These are phyloP conservation scores for Aepyceros melampus DNA, from an alignment of 2,113 vertebrate genomes.

Conservation along the genomic window DNA sequence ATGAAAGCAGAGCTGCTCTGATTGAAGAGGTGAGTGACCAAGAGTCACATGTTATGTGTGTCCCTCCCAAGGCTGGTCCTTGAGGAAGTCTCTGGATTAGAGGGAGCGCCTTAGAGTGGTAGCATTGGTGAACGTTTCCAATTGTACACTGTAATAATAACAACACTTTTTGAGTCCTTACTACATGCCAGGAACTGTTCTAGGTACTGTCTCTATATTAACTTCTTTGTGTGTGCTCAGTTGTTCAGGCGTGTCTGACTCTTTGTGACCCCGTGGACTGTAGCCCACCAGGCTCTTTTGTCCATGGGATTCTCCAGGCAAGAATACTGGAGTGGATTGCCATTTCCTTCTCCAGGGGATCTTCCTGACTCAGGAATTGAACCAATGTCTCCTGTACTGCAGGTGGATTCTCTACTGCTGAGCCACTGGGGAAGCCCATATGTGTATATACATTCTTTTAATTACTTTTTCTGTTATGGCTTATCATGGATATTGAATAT, in stretches of 20 bases:
- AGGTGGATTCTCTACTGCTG: not conserved
- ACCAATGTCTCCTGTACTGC: not conserved
- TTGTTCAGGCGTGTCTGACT: not conserved
- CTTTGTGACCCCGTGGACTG: not conserved
- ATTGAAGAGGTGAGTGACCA: not conserved
- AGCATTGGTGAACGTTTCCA: not conserved
- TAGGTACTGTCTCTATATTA: not conserved
- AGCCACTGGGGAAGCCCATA: accelerated
- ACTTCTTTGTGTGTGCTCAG: not conserved
- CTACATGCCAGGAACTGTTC: not conserved
- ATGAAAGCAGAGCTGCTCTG: not conserved
- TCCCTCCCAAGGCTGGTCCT: not conserved
- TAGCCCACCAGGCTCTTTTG: not conserved
- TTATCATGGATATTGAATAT: not conserved
- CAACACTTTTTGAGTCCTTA: not conserved
- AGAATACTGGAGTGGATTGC: not conserved
- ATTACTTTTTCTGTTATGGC: not conserved
- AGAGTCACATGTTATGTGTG: not conserved
- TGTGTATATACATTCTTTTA: not conserved
- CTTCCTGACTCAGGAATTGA: not conserved
- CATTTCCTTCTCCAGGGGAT: not conserved
- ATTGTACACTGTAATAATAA: not conserved
- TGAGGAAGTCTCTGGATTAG: not conserved
- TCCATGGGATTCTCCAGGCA: not conserved
- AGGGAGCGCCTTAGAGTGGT: accelerated